Evolutionary conservation across 2,797 vertebrate genomes (phyloP).

Genomic region (Thaleichthys pacificus): DNA sequence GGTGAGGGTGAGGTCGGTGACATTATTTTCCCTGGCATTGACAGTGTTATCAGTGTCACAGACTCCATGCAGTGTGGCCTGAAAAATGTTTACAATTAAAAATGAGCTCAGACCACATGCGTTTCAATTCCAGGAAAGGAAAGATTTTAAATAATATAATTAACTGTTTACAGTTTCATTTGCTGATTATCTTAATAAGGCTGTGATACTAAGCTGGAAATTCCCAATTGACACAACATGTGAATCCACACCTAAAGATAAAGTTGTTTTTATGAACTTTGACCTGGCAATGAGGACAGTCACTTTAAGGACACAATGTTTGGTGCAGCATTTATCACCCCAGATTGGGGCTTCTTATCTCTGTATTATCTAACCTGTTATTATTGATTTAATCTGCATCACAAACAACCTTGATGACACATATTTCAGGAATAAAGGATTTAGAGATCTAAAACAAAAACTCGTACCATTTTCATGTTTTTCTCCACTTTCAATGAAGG

Average conservation of each 20-base stretch:
- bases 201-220: slow-evolving; percentile 23
- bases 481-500: slow-evolving; percentile 75
- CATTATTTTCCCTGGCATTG: slow-evolving; percentile 72
- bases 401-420: slow-evolving; percentile 24
- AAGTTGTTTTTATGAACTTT: slow-evolving; percentile 69
- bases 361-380: slow-evolving; percentile 60
- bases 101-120: not conserved
- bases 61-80: slow-evolving; percentile 87
- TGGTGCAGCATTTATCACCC: slow-evolving; percentile 50
- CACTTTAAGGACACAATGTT: slow-evolving; percentile 49
- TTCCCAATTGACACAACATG: slow-evolving; percentile 27
- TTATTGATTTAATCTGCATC: slow-evolving; percentile 34
- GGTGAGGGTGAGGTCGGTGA: slow-evolving; percentile 78
- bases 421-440: slow-evolving; percentile 1
- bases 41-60: slow-evolving; percentile 80
- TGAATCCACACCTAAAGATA: slow-evolving; percentile 56
- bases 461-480: slow-evolving; percentile 66
- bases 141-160: slow-evolving; percentile 16
- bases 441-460: not conserved
- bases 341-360: slow-evolving; percentile 61
- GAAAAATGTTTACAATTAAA: slow-evolving; percentile 26
- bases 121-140: slow-evolving; percentile 21
- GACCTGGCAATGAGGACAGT: slow-evolving; percentile 45
- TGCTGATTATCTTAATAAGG: slow-evolving; percentile 36
- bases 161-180: not conserved